A percentile compares a stretch with the other conserved stretches of the same genome.
Conservation (phyloP, 2,888 invertebrate species). For the Molorchus minor region DNA sequence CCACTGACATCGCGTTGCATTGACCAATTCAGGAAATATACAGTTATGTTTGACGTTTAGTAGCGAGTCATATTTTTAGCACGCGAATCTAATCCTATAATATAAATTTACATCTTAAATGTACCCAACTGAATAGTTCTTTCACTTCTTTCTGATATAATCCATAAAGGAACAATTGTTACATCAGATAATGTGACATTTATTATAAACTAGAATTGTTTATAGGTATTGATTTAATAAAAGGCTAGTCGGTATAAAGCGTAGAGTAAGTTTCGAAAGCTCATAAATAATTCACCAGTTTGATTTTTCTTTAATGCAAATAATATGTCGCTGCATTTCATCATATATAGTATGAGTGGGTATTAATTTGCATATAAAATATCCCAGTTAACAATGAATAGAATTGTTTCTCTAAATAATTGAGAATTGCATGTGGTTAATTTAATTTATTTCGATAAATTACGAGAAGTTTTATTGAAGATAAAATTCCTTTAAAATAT, state of each 20-base stretch:
- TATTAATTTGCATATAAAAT: conserved; percentile 16
- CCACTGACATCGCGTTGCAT: no score
- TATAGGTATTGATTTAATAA: conserved; percentile 43
- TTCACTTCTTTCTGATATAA: no score
- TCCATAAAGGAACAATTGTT: not conserved
- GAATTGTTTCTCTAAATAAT: conserved; percentile 17
- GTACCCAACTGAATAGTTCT: no score
- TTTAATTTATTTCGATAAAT: conserved; percentile 3
- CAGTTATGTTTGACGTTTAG: no score
- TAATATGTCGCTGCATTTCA: conserved; percentile 33
- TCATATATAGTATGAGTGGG: not conserved
- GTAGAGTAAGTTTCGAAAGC: conserved; percentile 40
- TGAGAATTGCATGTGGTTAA: conserved; percentile 3
- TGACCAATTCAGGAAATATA: no score
- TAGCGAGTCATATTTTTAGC: no score
- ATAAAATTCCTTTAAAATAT: conserved; percentile 1
- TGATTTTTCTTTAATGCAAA: conserved; percentile 33
- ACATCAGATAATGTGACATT: conserved; percentile 5
- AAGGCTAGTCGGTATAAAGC: conserved; percentile 38
- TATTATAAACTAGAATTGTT: conserved; percentile 33
- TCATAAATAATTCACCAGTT: conserved; percentile 42
- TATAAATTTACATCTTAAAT: no score
- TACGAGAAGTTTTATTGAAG: not conserved
- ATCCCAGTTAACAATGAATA: conserved; percentile 7
- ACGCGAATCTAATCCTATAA: no score